Conservation (phyloP, 1,140 invertebrate genomes). For the Calephelis nemesis region DNA sequence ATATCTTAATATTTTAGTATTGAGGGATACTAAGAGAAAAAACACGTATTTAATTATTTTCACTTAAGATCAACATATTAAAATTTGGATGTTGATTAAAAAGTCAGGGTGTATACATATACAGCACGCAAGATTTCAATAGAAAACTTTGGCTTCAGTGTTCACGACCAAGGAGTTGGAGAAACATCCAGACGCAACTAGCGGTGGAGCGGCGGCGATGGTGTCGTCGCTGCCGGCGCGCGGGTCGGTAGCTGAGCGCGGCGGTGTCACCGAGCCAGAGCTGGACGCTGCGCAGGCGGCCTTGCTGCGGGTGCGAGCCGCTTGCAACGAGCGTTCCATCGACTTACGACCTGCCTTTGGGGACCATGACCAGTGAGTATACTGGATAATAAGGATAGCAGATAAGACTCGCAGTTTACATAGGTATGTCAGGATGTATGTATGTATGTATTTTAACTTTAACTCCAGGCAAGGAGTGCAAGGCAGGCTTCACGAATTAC, state of each 20-base stretch:
- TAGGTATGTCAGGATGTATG: too few species aligned
- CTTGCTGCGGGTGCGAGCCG: conserved; percentile 51
- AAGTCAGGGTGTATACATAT: too few species aligned
- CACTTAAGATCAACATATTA: too few species aligned
- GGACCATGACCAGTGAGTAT: conserved; percentile 82
- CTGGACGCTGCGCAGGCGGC: conserved; percentile 46
- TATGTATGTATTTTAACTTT: too few species aligned
- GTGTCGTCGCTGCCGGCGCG: conserved; percentile 41
- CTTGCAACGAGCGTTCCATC: conserved; percentile 62
- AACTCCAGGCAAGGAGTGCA: too few species aligned
- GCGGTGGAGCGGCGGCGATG: conserved; percentile 39
- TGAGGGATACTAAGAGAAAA: too few species aligned
- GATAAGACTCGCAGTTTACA: too few species aligned
- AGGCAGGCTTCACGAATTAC: too few species aligned
- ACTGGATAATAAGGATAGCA: background rate
- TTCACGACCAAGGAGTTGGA: conserved; percentile 85
- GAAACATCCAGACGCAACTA: conserved; percentile 79
- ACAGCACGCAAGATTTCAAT: too few species aligned
- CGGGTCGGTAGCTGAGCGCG: conserved; percentile 44
- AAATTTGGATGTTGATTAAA: too few species aligned
- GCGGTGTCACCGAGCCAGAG: conserved; percentile 29
- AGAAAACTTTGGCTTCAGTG: conserved; percentile 63
- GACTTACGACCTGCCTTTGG: conserved; percentile 83
- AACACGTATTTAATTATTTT: too few species aligned
- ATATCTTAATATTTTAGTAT: too few species aligned